phyloP scores from a whole-genome alignment of 2,888 invertebrate species.

The Exocentrus adspersus region DNA sequence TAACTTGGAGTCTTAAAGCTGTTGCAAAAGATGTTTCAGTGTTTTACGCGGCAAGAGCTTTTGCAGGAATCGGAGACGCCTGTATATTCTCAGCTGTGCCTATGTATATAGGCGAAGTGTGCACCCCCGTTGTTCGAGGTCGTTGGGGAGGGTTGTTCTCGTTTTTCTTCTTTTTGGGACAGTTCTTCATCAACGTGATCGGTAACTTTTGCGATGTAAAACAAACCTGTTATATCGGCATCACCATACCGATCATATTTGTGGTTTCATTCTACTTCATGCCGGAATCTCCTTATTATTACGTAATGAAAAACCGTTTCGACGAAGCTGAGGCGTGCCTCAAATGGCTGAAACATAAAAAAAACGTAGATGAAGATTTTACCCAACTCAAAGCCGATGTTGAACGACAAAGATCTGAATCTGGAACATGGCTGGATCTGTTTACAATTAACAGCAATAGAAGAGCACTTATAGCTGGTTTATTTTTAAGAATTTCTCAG shows the following conservation, averaged over 20 bases:
- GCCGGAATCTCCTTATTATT: slow-evolving; percentile 66
- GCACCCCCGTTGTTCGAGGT: slow-evolving; percentile 53
- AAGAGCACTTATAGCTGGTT: slow-evolving; percentile 48
- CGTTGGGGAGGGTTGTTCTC: slow-evolving; percentile 53
- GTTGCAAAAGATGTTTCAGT: slow-evolving; percentile 47
- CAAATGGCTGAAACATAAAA: slow-evolving; percentile 42
- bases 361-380: slow-evolving; percentile 49
- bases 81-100: slow-evolving; percentile 49
- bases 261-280: slow-evolving; percentile 68
- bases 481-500: slow-evolving; percentile 51
- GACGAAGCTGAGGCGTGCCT: slow-evolving; percentile 47
- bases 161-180: slow-evolving; percentile 48
- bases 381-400: slow-evolving; percentile 46
- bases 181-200: slow-evolving; percentile 62
- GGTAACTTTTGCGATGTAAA: slow-evolving; percentile 68
- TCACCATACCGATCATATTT: slow-evolving; percentile 68
- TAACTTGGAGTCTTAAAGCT: slow-evolving; percentile 47
- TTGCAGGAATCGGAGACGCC: slow-evolving; percentile 50
- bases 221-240: slow-evolving; percentile 67
- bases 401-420: slow-evolving; percentile 52
- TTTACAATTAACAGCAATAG: slow-evolving; percentile 49
- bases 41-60: slow-evolving; percentile 51
- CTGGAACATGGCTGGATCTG: slow-evolving; percentile 52
- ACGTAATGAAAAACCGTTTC: slow-evolving; percentile 44
- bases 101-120: slow-evolving; percentile 53